A percentile compares a stretch with the other conserved stretches of the same genome.
These are phyloP conservation scores for Autographa gamma DNA, from an alignment of 2,888 invertebrate genomes.

Conservation along the genomic window DNA sequence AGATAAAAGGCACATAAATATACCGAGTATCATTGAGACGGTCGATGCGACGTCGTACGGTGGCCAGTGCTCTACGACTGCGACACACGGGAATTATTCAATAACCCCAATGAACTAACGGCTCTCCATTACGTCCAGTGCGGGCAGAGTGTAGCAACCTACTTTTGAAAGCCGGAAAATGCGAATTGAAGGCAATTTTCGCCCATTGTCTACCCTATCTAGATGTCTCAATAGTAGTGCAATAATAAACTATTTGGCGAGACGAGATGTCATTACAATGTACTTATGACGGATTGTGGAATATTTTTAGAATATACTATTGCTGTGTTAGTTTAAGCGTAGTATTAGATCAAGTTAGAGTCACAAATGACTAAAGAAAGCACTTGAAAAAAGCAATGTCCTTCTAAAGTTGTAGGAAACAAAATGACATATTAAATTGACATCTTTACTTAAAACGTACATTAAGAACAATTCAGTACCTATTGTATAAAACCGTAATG, in stretches of 20 bases:
- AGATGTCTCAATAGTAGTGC: constrained; percentile 53
- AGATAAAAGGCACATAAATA: constrained; percentile 45
- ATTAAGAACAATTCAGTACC: constrained; percentile 15
- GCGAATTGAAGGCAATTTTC: constrained; percentile 87
- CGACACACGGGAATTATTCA: constrained; percentile 84
- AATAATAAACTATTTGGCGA: constrained; percentile 54
- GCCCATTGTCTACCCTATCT: constrained; percentile 77
- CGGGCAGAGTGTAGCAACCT: constrained; percentile 82
- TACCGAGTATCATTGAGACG: constrained; percentile 70
- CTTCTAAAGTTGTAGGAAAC: neutral
- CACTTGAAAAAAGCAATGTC: neutral
- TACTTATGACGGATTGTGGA: constrained; percentile 21
- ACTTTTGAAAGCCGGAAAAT: constrained; percentile 87
- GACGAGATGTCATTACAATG: constrained; percentile 21
- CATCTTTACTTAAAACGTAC: neutral
- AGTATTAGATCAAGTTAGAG: neutral
- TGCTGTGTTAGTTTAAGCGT: constrained; percentile 12
- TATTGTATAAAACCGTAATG: constrained; percentile 9
- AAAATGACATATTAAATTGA: constrained; percentile 24
- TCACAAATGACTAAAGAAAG: no score
- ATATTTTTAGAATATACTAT: constrained; percentile 20
- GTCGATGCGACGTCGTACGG: constrained; percentile 60
- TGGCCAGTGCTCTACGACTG: constrained; percentile 66
- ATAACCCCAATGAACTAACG: constrained; percentile 87
- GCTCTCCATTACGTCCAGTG: constrained; percentile 84